Conservation (phyloP, 1,140 invertebrate genomes). For the Drosophila lacteicornis region DNA sequence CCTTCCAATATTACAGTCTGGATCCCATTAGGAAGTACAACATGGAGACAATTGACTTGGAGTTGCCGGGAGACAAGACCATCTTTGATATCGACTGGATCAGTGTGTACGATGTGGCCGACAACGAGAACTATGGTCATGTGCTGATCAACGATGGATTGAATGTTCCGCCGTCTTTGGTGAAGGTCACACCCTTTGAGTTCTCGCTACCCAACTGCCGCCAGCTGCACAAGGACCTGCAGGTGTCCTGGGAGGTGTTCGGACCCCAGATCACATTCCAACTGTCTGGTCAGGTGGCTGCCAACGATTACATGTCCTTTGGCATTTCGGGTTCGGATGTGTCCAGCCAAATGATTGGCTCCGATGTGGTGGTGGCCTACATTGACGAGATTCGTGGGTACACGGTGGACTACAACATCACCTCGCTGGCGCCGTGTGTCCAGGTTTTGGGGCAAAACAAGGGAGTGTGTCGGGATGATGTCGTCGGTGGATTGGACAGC, state of each 20-base stretch:
- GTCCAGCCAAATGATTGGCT: slow-evolving; percentile 92
- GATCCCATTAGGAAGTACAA: slow-evolving; percentile 90
- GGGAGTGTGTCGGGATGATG: slow-evolving; percentile 93
- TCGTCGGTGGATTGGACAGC: slow-evolving; percentile 91
- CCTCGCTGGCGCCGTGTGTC: slow-evolving; percentile 93
- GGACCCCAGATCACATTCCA: slow-evolving; percentile 95
- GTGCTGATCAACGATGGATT: slow-evolving; percentile 92
- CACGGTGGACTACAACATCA: slow-evolving; percentile 94
- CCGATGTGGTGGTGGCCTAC: slow-evolving; percentile 92
- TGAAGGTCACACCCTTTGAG: slow-evolving; percentile 87
- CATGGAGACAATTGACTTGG: slow-evolving; percentile 90
- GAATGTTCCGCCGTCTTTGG: slow-evolving; percentile 93
- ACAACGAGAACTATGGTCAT: slow-evolving; percentile 90
- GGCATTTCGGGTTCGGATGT: slow-evolving; percentile 91
- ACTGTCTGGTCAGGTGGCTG: slow-evolving; percentile 91
- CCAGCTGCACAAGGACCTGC: slow-evolving; percentile 92
- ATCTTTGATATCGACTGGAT: slow-evolving; percentile 95
- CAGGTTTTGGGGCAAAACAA: slow-evolving; percentile 93
- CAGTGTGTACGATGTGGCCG: slow-evolving; percentile 91
- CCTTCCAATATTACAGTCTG: slow-evolving; percentile 86
- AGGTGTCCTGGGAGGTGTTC: slow-evolving; percentile 95
- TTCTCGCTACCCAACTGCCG: slow-evolving; percentile 92
- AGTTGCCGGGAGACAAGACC: slow-evolving; percentile 93
- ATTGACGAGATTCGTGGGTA: slow-evolving; percentile 90
- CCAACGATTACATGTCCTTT: slow-evolving; percentile 94